Conservation (phyloP, 2,797 vertebrate genomes). For the Echeneis naucrates region DNA sequence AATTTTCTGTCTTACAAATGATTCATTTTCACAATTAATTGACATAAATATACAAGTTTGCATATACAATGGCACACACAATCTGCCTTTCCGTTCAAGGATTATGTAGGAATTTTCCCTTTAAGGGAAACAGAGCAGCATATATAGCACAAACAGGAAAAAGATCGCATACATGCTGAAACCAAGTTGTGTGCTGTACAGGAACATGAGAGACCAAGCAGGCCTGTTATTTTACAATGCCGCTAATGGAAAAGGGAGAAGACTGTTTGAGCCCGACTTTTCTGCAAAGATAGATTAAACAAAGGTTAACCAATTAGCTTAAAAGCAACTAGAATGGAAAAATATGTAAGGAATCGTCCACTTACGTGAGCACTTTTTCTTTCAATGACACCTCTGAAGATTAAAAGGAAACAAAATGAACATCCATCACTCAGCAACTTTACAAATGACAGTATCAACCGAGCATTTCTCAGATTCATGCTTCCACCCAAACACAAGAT, state of each 20-base stretch:
- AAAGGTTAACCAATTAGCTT: background rate
- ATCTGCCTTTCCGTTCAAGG: background rate
- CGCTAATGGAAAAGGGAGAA: conserved; percentile 74
- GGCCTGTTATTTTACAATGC: conserved; percentile 59
- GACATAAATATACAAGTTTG: background rate
- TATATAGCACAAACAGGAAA: conserved; percentile 9
- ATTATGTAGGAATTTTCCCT: background rate
- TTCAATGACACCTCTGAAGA: conserved; percentile 66
- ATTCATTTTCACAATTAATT: conserved; percentile 11
- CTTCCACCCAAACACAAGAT: background rate
- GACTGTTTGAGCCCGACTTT: conserved; percentile 70
- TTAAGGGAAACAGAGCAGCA: conserved; percentile 26
- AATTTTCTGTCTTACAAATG: background rate
- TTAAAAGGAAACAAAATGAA: conserved; percentile 1
- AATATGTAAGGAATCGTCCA: conserved; percentile 18
- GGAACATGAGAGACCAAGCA: conserved; percentile 15
- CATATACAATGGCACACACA: conserved; percentile 15
- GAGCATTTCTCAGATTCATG: background rate
- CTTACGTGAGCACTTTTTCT: conserved; percentile 78
- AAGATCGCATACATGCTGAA: background rate
- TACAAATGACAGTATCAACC: background rate
- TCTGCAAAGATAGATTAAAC: conserved; percentile 56
- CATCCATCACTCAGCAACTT: background rate
- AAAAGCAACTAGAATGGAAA: conserved; percentile 2
- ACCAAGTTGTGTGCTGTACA: background rate